A percentile compares a stretch with the other conserved stretches of the same genome.
These are phyloP conservation scores for Cottus gobio DNA, from an alignment of 2,113 vertebrate genomes.

Conservation along the genomic window DNA sequence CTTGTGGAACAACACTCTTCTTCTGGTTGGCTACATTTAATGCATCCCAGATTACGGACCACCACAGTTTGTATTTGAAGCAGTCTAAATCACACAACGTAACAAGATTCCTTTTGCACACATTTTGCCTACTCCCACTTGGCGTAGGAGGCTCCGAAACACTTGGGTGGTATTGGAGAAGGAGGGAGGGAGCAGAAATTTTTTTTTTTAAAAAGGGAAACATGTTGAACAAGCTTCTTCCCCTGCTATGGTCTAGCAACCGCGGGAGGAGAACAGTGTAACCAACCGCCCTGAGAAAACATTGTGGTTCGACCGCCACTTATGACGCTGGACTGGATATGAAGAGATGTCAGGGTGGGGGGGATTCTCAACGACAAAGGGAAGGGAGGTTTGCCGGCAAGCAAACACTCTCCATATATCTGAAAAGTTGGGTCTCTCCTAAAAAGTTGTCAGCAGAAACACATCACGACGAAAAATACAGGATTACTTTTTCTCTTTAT, in stretches of 20 bases:
- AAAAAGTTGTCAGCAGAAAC: constrained; percentile 33
- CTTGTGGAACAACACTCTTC: constrained; percentile 49
- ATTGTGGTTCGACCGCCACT: constrained; percentile 84
- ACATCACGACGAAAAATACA: constrained; percentile 14
- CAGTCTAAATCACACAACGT: constrained; percentile 82
- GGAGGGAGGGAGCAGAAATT: constrained; percentile 52
- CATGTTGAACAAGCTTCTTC: constrained; percentile 85
- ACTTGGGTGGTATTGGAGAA: constrained; percentile 83
- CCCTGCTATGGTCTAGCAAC: constrained; percentile 76
- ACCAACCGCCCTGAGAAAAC: constrained; percentile 81
- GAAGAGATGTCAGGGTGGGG: constrained; percentile 54
- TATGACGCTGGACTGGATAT: constrained; percentile 75
- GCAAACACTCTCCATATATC: constrained; percentile 31
- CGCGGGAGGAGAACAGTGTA: constrained; percentile 80
- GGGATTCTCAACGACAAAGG: constrained; percentile 69
- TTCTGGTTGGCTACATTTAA: constrained; percentile 59
- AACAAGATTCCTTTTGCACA: constrained; percentile 64
- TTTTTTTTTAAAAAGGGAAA: constrained; percentile 74
- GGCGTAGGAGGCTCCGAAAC: constrained; percentile 58
- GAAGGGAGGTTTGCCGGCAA: constrained; percentile 31
- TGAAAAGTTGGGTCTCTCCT: constrained; percentile 21
- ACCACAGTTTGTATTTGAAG: constrained; percentile 68
- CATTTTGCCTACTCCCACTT: constrained; percentile 55
- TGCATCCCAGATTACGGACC: constrained; percentile 69
- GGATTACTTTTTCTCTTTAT: constrained; percentile 41